Percentiles rank a stretch among this genome's conserved stretches.
These are phyloP conservation scores for Lobophora halterata DNA, from an alignment of 2,888 invertebrate species.

Conservation along the genomic window DNA sequence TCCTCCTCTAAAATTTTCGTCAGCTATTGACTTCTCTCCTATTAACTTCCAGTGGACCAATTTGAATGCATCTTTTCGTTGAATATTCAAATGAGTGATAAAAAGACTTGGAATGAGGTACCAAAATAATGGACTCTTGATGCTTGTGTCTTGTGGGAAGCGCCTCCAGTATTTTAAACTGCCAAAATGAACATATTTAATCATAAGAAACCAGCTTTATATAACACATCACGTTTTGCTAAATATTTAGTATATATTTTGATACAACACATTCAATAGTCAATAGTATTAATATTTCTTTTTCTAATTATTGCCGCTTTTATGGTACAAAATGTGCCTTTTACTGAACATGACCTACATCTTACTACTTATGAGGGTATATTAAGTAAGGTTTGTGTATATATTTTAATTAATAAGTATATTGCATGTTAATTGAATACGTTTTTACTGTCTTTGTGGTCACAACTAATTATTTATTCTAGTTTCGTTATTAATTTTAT, in stretches of 20 bases:
- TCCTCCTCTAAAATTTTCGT: no score
- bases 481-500: no score
- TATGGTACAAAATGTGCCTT: slow-evolving; percentile 74
- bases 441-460: no score
- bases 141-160: slow-evolving; percentile 72
- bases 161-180: slow-evolving; percentile 72
- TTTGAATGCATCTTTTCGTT: no score
- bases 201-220: slow-evolving; percentile 55
- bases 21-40: no score
- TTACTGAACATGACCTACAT: slow-evolving; percentile 44
- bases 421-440: no score
- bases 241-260: slow-evolving; percentile 43
- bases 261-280: slow-evolving; percentile 30
- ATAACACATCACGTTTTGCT: slow-evolving; percentile 39
- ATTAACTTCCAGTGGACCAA: no score
- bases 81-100: slow-evolving; percentile 8
- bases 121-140: slow-evolving; percentile 26
- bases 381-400: slow-evolving; percentile 61
- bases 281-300: slow-evolving; percentile 7
- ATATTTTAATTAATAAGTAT: slow-evolving; percentile 35
- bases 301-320: slow-evolving; percentile 40
- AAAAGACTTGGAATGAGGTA: slow-evolving; percentile 4
- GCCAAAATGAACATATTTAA: slow-evolving; percentile 66
- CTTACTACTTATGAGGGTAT: slow-evolving; percentile 65
- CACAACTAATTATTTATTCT: no score